Conservation (phyloP, 2,797 vertebrate genomes). For the Enteromius fasciolatus region DNA sequence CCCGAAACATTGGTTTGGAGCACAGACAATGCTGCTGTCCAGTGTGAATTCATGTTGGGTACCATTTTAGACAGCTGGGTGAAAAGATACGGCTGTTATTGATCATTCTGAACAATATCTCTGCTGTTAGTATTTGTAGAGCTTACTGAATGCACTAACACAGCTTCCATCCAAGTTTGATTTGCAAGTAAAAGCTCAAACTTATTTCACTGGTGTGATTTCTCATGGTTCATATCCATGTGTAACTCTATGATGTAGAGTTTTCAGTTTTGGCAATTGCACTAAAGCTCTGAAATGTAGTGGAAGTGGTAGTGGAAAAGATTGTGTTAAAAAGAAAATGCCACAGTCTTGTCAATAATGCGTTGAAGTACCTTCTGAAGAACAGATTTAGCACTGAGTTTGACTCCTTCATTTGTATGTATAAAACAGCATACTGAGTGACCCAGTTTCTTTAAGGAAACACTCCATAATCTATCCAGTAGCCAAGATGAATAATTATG, state of each 20-base stretch:
- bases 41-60: neutral
- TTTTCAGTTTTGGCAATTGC: constrained; percentile 16
- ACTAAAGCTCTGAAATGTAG: constrained; percentile 4
- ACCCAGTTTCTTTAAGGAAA: constrained; percentile 7
- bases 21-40: neutral
- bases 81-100: constrained; percentile 6
- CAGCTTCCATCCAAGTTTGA: neutral
- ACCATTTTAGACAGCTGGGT: constrained; percentile 10
- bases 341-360: neutral
- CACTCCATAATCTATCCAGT: neutral
- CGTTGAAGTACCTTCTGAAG: neutral
- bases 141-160: neutral
- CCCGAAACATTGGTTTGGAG: constrained; percentile 11
- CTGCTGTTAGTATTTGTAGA: constrained; percentile 2
- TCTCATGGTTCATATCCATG: constrained; percentile 3
- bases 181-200: constrained; percentile 5
- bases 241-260: neutral
- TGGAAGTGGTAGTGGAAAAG: neutral
- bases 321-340: neutral
- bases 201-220: constrained; percentile 2
- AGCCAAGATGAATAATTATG: neutral
- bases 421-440: neutral
- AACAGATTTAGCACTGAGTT: constrained; percentile 12
- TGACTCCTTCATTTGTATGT: constrained; percentile 12
- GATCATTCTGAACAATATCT: constrained; percentile 8